Percentiles rank a stretch among this genome's conserved stretches.
Conservation (phyloP, 2,113 vertebrate species). For the Carettochelys insculpta region DNA sequence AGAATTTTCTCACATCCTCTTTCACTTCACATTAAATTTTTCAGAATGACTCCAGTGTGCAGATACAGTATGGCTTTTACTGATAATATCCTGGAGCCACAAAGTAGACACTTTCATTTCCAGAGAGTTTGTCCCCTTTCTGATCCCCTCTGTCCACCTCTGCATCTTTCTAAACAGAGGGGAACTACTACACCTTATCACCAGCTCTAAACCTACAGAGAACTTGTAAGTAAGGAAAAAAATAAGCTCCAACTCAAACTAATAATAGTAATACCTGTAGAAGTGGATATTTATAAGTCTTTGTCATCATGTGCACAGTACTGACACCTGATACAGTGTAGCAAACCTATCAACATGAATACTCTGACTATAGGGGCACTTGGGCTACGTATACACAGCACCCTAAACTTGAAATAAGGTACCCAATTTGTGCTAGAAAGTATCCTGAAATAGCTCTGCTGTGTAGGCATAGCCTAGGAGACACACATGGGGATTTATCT, state of each 20-base stretch:
- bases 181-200: not conserved
- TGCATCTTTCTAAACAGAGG: not conserved
- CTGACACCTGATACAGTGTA: not conserved
- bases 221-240: not conserved
- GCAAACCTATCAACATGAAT: not conserved
- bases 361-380: not conserved
- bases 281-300: not conserved
- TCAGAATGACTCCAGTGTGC: constrained; percentile 68
- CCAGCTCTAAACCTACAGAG: not conserved
- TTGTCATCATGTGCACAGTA: not conserved
- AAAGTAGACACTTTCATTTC: constrained; percentile 60
- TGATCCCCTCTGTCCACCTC: constrained; percentile 8
- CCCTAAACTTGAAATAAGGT: no score
- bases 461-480: no score
- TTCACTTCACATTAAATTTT: constrained; percentile 72
- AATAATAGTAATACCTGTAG: not conserved
- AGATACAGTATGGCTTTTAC: constrained; percentile 44
- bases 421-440: no score
- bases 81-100: constrained; percentile 39
- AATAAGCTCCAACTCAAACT: not conserved
- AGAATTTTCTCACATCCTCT: constrained; percentile 75
- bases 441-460: no score
- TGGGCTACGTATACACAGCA: no score
- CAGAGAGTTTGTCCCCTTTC: constrained; percentile 23
- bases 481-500: not conserved